Evolutionary conservation across 2,888 invertebrate species (phyloP), one percentile per base, ranked within the genome.

Genomic region (Drosophila merina): DNA sequence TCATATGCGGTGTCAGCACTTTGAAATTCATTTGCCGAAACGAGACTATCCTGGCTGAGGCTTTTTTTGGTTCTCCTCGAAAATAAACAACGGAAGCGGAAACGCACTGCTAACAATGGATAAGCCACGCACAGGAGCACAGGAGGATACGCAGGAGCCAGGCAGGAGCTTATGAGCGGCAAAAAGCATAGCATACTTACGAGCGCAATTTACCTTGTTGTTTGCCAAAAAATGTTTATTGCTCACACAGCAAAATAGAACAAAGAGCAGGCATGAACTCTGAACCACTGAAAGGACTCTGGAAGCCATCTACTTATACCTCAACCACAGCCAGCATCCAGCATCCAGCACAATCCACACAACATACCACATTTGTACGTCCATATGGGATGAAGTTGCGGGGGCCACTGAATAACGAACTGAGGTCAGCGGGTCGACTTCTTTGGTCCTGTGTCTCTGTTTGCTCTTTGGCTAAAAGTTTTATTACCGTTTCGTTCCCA

Each of bases 11-110:
- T 78, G 83, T 86, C 88, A 86, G 85, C 86, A 77, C 86, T 80
- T 85, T 81, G 75, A 77, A 85, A 88, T 86, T 85, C 85, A 85
- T 88, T 88, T 86, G 72, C 74, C 68, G 70, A 81, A 69, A 49
- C 33, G 59, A 20, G 45, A 38, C 56, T 9, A 49, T 33, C 44
- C 44, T 10, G 14, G 20, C 20, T 20, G 20, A 20, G 20, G 1
- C 42, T 12, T 38, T 12, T 12, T 38, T 10, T 12, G 1, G 12
- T 33, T 4, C 33, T 3, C 5, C 36, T 12, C 28, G 38, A 57
- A 80, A 76, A 72, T 78, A 75, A 71, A 54, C 69, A 55, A 28
- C 28, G 28, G 28, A 28, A 28, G 68, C 57, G 54, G 50, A 56
- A 51, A 56, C 58, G 50, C 72, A 62, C 66, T 30, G 40, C 64